Evolutionary conservation across 2,797 vertebrate genomes (phyloP).

Genomic region (Peromyscus melanophrys): DNA sequence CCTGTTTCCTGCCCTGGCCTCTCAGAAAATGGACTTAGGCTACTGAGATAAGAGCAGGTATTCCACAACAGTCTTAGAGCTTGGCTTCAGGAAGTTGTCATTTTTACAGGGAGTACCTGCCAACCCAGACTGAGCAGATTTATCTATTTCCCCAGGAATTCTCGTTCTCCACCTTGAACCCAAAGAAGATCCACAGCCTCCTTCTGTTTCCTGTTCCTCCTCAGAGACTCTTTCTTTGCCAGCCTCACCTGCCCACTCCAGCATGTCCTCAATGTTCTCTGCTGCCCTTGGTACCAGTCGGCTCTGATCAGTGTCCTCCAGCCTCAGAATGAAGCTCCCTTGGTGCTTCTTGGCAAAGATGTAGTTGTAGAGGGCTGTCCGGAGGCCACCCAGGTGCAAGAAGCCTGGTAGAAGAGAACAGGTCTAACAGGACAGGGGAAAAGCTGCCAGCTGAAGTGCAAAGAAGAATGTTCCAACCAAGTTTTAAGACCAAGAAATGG

Average conservation of each 20-base stretch:
- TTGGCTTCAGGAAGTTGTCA: background rate
- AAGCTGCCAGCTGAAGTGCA: background rate
- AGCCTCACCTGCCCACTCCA: conserved; percentile 96
- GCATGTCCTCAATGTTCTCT: conserved; percentile 95
- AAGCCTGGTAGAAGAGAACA: conserved; percentile 90
- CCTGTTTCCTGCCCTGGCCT: background rate
- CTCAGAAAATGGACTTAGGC: background rate
- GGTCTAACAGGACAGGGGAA: background rate
- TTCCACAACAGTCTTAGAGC: background rate
- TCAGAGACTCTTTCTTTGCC: background rate
- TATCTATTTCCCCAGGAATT: background rate
- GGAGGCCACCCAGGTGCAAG: conserved; percentile 95
- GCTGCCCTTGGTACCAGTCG: conserved; percentile 94
- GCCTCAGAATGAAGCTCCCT: conserved; percentile 94
- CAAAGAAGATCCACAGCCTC: background rate
- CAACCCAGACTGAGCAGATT: background rate
- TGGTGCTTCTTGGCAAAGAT: conserved; percentile 94
- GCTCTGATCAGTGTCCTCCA: conserved; percentile 96
- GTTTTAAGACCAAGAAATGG: background rate
- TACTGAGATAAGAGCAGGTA: background rate
- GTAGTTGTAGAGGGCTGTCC: conserved; percentile 97
- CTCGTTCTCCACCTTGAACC: background rate
- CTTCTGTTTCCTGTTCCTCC: background rate
- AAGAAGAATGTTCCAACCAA: background rate
- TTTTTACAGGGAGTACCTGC: background rate